Percentiles rank a stretch among this genome's conserved stretches.
Conservation (phyloP, 2,888 invertebrate species). For the Bibio marci region DNA sequence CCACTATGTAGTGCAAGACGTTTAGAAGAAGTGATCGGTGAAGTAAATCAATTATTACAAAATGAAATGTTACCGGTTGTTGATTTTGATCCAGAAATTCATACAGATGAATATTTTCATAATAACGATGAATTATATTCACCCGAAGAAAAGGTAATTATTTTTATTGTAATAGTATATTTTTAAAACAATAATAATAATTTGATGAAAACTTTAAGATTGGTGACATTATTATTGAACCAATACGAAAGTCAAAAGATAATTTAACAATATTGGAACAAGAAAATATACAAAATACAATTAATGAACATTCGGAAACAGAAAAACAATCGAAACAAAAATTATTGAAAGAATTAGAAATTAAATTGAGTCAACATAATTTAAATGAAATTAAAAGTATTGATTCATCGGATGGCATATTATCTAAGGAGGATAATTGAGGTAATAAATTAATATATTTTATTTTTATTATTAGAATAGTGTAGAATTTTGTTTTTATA, state of each 20-base stretch:
- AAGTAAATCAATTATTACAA: not conserved
- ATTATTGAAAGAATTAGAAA: not conserved
- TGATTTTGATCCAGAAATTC: not conserved
- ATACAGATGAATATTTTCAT: not conserved
- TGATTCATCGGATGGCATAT: no score
- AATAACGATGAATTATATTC: no score
- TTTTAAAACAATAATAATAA: not conserved
- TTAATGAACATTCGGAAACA: not conserved
- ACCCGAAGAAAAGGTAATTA: not conserved
- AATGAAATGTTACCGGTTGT: not conserved
- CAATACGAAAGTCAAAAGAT: not conserved
- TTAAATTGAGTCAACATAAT: not conserved
- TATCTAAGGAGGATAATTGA: no score
- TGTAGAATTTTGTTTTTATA: no score
- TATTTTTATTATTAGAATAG: no score
- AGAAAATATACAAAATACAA: not conserved
- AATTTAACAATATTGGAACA: not conserved
- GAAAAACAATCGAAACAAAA: not conserved
- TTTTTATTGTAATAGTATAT: not conserved
- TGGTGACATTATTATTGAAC: not conserved
- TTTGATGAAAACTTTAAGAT: not conserved
- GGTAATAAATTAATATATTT: no score
- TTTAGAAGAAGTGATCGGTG: slow-evolving; percentile 31
- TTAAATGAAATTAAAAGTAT: no score
- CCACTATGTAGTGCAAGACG: slow-evolving; percentile 66